Percentiles rank a stretch among this genome's conserved stretches.
phyloP scores from a whole-genome alignment of 2,113 vertebrate species.

The Erinaceus europaeus region DNA sequence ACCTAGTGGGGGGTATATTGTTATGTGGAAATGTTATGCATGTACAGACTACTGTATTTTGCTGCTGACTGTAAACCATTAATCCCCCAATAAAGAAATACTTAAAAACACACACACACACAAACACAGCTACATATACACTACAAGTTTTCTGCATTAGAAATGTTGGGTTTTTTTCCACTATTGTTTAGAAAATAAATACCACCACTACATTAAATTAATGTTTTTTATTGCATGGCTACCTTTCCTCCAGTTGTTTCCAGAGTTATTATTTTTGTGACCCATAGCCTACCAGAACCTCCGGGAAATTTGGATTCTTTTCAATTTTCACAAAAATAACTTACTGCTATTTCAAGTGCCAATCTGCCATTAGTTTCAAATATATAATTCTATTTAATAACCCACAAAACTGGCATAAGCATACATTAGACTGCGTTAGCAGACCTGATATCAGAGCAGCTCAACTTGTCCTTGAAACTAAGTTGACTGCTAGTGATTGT shows the following conservation, averaged over 20 bases:
- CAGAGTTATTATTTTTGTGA: neutral
- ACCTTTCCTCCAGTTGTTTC: neutral
- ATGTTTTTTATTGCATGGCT: neutral
- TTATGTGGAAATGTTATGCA: too few relatives aligned
- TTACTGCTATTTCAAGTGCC: neutral
- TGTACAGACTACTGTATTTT: too few relatives aligned
- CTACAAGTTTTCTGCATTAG: neutral
- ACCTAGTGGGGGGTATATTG: too few relatives aligned
- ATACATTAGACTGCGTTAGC: too few relatives aligned
- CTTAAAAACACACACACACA: too few relatives aligned
- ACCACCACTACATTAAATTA: neutral
- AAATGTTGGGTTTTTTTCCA: neutral
- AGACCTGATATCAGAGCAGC: neutral
- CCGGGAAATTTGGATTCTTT: neutral
- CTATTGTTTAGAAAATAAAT: conserved; percentile 8
- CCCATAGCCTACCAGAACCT: neutral
- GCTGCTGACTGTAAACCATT: too few relatives aligned
- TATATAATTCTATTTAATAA: too few relatives aligned
- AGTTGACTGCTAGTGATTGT: neutral
- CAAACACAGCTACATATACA: too few relatives aligned
- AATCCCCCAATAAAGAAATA: too few relatives aligned
- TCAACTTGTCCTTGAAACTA: neutral
- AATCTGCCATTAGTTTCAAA: neutral
- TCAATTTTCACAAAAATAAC: neutral
- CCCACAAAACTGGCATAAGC: too few relatives aligned